Evolutionary conservation across 2,888 invertebrate species (phyloP).

Genomic region (Achlya flavicornis): DNA sequence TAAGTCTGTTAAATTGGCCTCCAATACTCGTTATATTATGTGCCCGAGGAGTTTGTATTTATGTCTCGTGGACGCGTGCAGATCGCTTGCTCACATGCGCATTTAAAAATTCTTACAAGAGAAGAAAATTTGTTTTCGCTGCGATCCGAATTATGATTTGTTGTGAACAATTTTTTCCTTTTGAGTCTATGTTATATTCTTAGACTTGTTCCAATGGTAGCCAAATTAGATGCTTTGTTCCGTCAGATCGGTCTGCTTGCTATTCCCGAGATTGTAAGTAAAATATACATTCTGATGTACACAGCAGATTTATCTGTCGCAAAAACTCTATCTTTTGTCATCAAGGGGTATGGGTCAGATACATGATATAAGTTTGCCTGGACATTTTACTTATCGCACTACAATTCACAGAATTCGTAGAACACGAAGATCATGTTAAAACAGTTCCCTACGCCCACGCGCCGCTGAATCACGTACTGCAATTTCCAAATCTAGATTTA

Average conservation of each 20-base stretch:
- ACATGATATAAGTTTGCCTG: slow-evolving; percentile 18
- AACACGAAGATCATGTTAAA: slow-evolving; percentile 45
- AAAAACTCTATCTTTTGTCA: slow-evolving; percentile 3
- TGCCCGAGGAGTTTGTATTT: slow-evolving; percentile 65
- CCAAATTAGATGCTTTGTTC: too few species aligned
- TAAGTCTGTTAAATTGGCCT: slow-evolving; percentile 84
- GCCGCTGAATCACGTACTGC: slow-evolving; percentile 65
- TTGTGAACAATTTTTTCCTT: too few species aligned
- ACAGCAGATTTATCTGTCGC: not conserved
- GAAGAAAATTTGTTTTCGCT: slow-evolving; percentile 56
- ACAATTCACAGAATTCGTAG: slow-evolving; percentile 43
- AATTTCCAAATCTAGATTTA: slow-evolving; percentile 72
- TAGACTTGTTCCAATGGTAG: slow-evolving; percentile 39
- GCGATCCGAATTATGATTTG: slow-evolving; percentile 24
- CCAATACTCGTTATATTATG: slow-evolving; percentile 72
- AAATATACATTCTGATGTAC: too few species aligned
- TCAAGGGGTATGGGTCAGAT: slow-evolving; percentile 4
- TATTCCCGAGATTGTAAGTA: too few species aligned
- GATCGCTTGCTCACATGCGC: slow-evolving; percentile 46
- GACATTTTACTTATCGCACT: slow-evolving; percentile 46
- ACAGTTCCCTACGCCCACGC: slow-evolving; percentile 56
- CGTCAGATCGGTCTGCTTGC: too few species aligned
- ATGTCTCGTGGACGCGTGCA: slow-evolving; percentile 62
- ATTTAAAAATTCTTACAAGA: not conserved
- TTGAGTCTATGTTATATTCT: too few species aligned